These are phyloP conservation scores for Sphecodes monilicornis DNA, from an alignment of 2,888 invertebrate genomes.

Conservation along the genomic window DNA sequence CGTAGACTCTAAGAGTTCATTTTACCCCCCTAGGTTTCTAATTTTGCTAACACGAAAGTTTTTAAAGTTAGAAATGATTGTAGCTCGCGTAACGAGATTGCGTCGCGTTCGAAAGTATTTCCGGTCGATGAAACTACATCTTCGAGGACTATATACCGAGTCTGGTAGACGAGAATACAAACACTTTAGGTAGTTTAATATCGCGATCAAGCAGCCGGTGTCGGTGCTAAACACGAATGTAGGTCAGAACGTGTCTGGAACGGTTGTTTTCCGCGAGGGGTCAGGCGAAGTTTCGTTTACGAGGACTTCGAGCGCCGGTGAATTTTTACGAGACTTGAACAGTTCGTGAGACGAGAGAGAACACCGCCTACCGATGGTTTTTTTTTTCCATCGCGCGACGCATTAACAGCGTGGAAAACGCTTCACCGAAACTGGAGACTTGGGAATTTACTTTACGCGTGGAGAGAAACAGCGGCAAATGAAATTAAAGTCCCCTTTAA, in stretches of 20 bases:
- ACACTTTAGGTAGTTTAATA: conserved; percentile 9
- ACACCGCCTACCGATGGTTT: not conserved
- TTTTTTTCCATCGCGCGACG: not conserved
- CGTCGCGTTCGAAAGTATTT: not conserved
- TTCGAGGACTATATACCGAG: not conserved
- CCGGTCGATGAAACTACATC: not conserved
- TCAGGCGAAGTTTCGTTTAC: conserved; percentile 17
- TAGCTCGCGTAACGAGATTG: not conserved
- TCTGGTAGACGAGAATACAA: not conserved
- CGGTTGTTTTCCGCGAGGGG: conserved; percentile 9
- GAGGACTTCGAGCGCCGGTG: conserved; percentile 4
- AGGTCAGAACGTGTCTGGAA: conserved; percentile 39
- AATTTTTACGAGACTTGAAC: conserved; percentile 27
- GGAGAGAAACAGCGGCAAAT: not conserved
- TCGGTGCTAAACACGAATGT: conserved; percentile 16
- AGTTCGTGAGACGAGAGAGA: not conserved
- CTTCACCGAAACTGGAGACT: not conserved
- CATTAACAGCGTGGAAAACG: not conserved
- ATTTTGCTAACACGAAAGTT: not conserved
- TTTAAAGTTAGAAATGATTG: not conserved
- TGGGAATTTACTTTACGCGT: not conserved
- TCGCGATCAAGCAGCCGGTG: not conserved
- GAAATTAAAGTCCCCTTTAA: not conserved
- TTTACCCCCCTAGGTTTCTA: not conserved
- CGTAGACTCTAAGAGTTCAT: not conserved